These are phyloP conservation scores for Aricia artaxerxes DNA, from an alignment of 2,888 invertebrate genomes.

Conservation along the genomic window DNA sequence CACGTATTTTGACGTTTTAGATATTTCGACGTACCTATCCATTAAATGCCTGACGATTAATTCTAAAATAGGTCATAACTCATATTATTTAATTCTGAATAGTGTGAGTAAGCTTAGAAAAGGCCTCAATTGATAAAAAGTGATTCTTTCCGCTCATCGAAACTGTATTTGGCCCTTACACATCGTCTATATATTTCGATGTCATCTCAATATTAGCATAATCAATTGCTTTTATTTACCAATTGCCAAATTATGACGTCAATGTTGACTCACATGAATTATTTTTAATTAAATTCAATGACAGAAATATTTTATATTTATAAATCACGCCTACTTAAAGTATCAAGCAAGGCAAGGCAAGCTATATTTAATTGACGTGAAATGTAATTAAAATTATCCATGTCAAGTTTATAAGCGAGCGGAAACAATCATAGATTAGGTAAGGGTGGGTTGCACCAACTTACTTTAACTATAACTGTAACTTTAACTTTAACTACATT, in stretches of 20 bases:
- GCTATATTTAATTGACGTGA: not conserved
- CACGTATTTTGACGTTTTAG: too few relatives aligned
- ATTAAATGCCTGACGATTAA: too few relatives aligned
- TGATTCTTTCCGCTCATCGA: too few relatives aligned
- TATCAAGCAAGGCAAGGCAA: not conserved
- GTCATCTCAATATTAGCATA: not conserved
- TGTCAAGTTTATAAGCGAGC: not conserved
- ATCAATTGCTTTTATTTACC: not conserved
- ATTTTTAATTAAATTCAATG: constrained; percentile 7
- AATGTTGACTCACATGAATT: constrained; percentile 11
- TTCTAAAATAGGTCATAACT: too few relatives aligned
- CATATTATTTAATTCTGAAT: too few relatives aligned
- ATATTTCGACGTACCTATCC: too few relatives aligned
- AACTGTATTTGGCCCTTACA: not conserved
- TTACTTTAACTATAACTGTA: too few relatives aligned
- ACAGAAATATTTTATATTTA: constrained; percentile 2
- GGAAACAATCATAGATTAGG: not conserved
- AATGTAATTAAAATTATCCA: not conserved
- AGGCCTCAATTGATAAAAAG: too few relatives aligned
- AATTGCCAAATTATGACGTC: constrained; percentile 17
- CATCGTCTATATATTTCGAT: constrained; percentile 4
- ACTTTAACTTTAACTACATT: too few relatives aligned
- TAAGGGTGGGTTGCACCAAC: too few relatives aligned
- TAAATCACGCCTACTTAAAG: not conserved
- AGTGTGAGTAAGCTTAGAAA: too few relatives aligned